These are phyloP conservation scores for Branchinecta lindahli DNA, from an alignment of 1,140 invertebrate species.

Conservation along the genomic window DNA sequence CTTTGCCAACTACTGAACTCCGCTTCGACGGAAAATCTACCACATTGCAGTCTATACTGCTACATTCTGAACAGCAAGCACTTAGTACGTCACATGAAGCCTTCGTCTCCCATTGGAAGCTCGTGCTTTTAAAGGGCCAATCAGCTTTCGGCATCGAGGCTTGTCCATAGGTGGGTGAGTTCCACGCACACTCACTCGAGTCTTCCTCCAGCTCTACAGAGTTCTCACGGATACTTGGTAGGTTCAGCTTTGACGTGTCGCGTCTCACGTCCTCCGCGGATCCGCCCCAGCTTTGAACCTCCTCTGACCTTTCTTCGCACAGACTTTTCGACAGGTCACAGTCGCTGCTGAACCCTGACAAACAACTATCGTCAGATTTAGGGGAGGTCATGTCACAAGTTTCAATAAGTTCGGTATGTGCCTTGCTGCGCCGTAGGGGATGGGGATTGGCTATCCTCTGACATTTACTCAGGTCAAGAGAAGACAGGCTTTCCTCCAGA, in stretches of 20 bases:
- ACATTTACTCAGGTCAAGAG: not conserved
- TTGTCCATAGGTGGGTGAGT: conserved; percentile 41
- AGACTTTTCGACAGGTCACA: conserved; percentile 6
- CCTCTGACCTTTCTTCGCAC: conserved; percentile 16
- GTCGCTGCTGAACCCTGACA: conserved; percentile 29
- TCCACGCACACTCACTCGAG: conserved; percentile 53
- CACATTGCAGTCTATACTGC: conserved; percentile 3
- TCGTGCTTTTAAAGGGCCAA: conserved; percentile 21
- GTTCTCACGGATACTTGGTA: conserved; percentile 53
- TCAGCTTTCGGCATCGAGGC: conserved; percentile 20
- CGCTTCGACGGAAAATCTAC: not conserved
- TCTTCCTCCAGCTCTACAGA: conserved; percentile 54
- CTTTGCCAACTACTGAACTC: not conserved
- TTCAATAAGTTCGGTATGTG: conserved; percentile 28
- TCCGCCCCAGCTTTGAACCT: not conserved
- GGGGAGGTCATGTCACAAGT: not conserved
- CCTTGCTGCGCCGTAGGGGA: conserved; percentile 32
- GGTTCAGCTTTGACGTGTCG: conserved; percentile 28
- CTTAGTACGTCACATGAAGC: not conserved
- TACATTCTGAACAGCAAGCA: not conserved
- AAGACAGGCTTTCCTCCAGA: not conserved
- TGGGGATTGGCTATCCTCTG: conserved; percentile 18
- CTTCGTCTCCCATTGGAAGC: conserved; percentile 15
- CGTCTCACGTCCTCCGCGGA: conserved; percentile 38
- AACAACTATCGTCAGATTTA: conserved; percentile 22